phyloP scores from a whole-genome alignment of 2,113 vertebrate genomes.

The Blennius ocellaris region DNA sequence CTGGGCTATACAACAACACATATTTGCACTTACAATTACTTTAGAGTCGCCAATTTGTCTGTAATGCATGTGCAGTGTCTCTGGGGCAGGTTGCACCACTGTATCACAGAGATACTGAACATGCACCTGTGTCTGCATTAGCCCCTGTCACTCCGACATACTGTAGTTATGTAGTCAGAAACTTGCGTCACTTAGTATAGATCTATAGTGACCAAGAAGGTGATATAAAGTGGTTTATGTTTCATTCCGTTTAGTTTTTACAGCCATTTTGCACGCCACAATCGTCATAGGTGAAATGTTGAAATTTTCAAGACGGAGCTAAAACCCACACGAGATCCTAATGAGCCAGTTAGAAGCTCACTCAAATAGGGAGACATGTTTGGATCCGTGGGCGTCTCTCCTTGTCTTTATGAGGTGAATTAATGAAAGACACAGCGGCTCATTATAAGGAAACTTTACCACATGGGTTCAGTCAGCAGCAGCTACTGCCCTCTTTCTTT shows the following conservation, averaged over 20 bases:
- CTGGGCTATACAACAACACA: no score
- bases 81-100: conserved; percentile 35
- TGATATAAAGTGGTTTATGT: no score
- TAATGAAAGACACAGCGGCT: conserved; percentile 47
- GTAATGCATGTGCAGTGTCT: conserved; percentile 33
- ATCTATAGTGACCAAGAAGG: neutral
- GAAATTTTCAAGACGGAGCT: no score
- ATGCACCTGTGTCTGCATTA: conserved; percentile 53
- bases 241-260: no score
- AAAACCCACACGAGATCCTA: conserved; percentile 6
- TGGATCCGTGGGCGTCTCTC: conserved; percentile 34
- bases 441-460: conserved; percentile 43
- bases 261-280: no score
- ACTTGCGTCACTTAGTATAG: neutral
- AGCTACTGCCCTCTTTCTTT: conserved; percentile 16
- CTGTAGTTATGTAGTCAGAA: conserved; percentile 13
- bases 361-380: conserved; percentile 5
- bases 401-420: conserved; percentile 60
- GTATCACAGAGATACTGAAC: conserved; percentile 51
- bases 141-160: conserved; percentile 22
- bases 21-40: no score
- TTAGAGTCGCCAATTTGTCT: no score
- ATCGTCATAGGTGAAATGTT: no score
- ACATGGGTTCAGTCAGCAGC: conserved; percentile 31
- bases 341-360: neutral